A percentile compares a stretch with the other conserved stretches of the same genome.
These are phyloP conservation scores for Hesperophylax magnus DNA, from an alignment of 1,140 invertebrate genomes.

Conservation along the genomic window DNA sequence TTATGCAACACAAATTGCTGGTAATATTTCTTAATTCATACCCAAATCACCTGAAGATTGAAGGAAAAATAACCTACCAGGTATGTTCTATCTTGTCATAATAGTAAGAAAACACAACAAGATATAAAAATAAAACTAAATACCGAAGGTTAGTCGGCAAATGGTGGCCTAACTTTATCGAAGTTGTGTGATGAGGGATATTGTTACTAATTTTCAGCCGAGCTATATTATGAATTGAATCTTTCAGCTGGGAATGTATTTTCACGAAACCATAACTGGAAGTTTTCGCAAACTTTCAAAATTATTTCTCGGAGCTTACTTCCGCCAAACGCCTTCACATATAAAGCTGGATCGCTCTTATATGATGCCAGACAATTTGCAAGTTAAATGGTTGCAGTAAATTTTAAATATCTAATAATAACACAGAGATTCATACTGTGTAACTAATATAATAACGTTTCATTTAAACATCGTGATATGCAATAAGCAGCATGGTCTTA, in stretches of 20 bases:
- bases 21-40: too few species aligned
- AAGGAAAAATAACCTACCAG: too few species aligned
- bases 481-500: too few species aligned
- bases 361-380: neutral
- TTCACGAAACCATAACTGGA: constrained; percentile 29
- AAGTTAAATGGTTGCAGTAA: neutral
- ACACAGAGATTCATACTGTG: neutral
- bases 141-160: too few species aligned
- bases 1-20: too few species aligned
- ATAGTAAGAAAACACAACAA: too few species aligned
- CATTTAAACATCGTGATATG: neutral
- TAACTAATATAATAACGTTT: neutral
- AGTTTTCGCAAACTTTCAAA: constrained; percentile 30
- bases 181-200: constrained; percentile 22
- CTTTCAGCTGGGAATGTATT: constrained; percentile 13
- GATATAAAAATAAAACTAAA: too few species aligned
- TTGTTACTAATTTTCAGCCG: constrained; percentile 19
- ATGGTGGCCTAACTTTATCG: neutral
- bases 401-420: neutral
- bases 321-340: neutral
- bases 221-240: constrained; percentile 12
- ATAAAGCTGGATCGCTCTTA: neutral
- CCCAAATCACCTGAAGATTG: too few species aligned
- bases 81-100: too few species aligned
- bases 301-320: constrained; percentile 16